Percentiles rank a stretch among this genome's conserved stretches.
These are phyloP conservation scores for Hirtodrosophila alboralis DNA, from an alignment of 2,888 invertebrate genomes.

Conservation along the genomic window DNA sequence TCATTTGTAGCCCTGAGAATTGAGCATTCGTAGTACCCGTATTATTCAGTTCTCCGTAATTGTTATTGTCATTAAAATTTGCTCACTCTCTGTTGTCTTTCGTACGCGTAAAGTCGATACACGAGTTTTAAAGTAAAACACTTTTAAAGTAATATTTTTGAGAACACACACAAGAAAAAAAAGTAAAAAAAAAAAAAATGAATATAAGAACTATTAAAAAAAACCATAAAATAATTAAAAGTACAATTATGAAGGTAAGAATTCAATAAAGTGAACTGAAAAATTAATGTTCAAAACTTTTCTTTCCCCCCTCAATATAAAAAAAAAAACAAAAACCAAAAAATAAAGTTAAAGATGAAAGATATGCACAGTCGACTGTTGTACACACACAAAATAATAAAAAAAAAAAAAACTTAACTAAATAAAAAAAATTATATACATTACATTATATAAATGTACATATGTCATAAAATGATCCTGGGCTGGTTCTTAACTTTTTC, in stretches of 20 bases:
- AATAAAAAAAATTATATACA: neutral
- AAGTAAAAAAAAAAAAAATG: constrained; percentile 13
- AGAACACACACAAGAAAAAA: constrained; percentile 38
- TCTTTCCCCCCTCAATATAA: constrained; percentile 32
- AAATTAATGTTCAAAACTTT: constrained; percentile 53
- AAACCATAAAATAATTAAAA: constrained; percentile 50
- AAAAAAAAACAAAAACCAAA: constrained; percentile 17
- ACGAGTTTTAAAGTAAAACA: constrained; percentile 23
- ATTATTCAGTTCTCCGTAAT: constrained; percentile 32
- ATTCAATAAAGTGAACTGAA: constrained; percentile 64
- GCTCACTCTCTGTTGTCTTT: constrained; percentile 50
- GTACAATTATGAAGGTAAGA: constrained; percentile 73
- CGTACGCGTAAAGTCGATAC: constrained; percentile 58
- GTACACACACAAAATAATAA: constrained; percentile 1
- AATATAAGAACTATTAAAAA: constrained; percentile 42
- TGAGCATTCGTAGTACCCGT: constrained; percentile 41
- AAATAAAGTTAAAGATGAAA: constrained; percentile 3
- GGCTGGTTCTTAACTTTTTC: too few relatives aligned
- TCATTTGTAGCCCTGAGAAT: constrained; percentile 50
- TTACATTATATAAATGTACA: neutral
- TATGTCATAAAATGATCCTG: too few relatives aligned
- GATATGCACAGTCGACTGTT: constrained; percentile 16
- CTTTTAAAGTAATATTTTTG: constrained; percentile 26
- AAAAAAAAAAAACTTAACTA: neutral
- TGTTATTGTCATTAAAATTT: constrained; percentile 36